Evolutionary conservation across 2,888 invertebrate genomes (phyloP).

Genomic region (Ephialtes manifestator): DNA sequence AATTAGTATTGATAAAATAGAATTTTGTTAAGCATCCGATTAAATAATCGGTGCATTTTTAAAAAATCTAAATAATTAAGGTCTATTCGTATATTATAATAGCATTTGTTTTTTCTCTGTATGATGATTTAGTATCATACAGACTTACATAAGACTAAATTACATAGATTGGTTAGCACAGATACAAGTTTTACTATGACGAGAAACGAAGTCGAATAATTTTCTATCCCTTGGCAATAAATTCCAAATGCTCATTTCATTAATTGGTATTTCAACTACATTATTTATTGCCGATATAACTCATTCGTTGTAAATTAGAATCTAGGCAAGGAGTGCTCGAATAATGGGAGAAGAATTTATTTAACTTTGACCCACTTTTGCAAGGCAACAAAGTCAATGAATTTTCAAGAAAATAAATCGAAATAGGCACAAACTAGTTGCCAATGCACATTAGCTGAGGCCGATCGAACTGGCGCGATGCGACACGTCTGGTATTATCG

Average conservation of each 20-base stretch:
- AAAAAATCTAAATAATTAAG: background rate
- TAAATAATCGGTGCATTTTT: too few species aligned
- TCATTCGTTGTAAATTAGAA: conserved; percentile 7
- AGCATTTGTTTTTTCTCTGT: background rate
- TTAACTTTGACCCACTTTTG: conserved; percentile 15
- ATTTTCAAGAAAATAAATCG: conserved; percentile 29
- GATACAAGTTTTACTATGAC: background rate
- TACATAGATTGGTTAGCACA: background rate
- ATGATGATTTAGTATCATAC: background rate
- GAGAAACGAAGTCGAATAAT: conserved; percentile 8
- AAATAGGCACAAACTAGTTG: background rate
- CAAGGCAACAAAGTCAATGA: background rate
- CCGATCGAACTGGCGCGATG: conserved; percentile 37
- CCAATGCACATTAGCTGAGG: conserved; percentile 11
- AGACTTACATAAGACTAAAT: background rate
- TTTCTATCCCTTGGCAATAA: conserved; percentile 18
- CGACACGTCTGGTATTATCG: conserved; percentile 28
- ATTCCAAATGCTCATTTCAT: conserved; percentile 11
- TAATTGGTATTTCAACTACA: background rate
- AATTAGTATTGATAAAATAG: too few species aligned
- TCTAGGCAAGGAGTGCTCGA: background rate
- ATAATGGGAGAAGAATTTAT: conserved; percentile 1
- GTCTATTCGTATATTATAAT: background rate
- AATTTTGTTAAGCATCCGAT: too few species aligned
- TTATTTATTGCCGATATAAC: background rate